Conservation (phyloP, 2,113 vertebrate species). For the Falcunculus frontatus region DNA sequence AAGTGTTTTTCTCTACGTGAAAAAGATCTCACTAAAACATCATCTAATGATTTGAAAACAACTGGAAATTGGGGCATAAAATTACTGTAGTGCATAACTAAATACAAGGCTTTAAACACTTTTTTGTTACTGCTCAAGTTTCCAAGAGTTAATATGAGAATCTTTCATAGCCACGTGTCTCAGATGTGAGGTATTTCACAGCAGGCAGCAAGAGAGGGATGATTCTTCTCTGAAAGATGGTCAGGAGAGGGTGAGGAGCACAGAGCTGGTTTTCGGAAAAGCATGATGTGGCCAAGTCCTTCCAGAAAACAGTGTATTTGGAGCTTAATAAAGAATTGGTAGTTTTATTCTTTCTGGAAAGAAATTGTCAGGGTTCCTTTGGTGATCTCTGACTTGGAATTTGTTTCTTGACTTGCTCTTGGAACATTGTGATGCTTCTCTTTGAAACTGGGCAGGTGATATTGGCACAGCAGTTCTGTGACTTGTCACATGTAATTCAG, state of each 20-base stretch:
- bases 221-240: background rate
- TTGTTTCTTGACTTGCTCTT: background rate
- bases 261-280: background rate
- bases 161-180: background rate
- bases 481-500: background rate
- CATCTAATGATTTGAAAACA: background rate
- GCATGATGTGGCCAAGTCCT: background rate
- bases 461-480: background rate
- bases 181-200: background rate
- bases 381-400: fast-evolving
- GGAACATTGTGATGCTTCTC: background rate
- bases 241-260: background rate
- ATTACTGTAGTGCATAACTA: background rate
- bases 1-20: background rate
- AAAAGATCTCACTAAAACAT: background rate
- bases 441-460: background rate
- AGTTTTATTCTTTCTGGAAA: background rate
- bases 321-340: background rate
- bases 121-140: background rate
- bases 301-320: background rate
- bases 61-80: background rate
- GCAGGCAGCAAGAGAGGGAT: background rate
- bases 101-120: background rate
- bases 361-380: background rate
- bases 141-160: background rate